Evolutionary conservation across 2,797 vertebrate genomes (phyloP), one percentile per base, ranked within the genome.

Genomic region (Dicrostonyx torquatus): DNA sequence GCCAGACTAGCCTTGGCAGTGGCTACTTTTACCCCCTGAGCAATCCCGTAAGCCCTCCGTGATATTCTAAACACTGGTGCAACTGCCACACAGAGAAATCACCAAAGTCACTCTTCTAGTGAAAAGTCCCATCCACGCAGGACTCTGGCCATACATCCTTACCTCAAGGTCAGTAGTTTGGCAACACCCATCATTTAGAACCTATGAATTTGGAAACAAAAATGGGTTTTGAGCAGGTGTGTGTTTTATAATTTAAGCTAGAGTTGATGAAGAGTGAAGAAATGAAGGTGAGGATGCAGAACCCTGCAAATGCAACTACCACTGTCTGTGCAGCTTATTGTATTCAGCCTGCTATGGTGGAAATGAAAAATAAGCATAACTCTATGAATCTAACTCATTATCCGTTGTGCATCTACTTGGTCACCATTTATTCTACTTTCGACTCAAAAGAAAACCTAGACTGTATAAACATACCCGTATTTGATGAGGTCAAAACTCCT

Each of bases 401-500:
- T 15, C n/a, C 2, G 29, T 84, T 37, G 50, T 31, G 17, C 34
- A 87, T 29, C 83, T 37, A n/a, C 2, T 90, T 31, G 58, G 37
- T 80, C 37, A 43, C 6, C 40, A 60, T 91, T 79, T 79, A 37
- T 76, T 92, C 95, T 70, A 66, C 73, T 95, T 92, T 24, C 17
- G 34, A 93, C 31, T 89, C 62, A 72, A 77, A 92, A 68, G 58
- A 90, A 95, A 94, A 83, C 43, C 91, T 70, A 75, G 53, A 75
- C 77, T 50, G 14, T 37, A 48, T 37, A 17, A 37, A 86, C 34
- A 53, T 37, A 75, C 29, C 7, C 12, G 18, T 53, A 48, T 72
- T n/a, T 37, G 58, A 50, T 88, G 75, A 89, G 17, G 24, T 85
- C 68, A 48, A 82, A 95, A 77, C 79, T n/a, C 11, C 31, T 89